A percentile compares a stretch with the other conserved stretches of the same genome.
phyloP scores from a whole-genome alignment of 1,140 invertebrate genomes.

The Leptinotarsa lineolata region DNA sequence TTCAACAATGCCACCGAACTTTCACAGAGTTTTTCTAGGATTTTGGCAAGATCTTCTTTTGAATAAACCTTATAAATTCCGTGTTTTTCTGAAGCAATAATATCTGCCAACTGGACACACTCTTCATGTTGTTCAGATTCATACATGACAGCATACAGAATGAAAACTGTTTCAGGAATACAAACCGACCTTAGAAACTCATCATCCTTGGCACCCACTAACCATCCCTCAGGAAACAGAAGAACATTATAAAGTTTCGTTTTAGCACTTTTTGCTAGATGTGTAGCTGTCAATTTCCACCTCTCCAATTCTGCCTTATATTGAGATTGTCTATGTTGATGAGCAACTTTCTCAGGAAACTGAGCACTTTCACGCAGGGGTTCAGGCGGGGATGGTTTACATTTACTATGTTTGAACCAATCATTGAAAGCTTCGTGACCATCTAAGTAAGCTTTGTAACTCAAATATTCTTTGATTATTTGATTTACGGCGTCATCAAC shows the following conservation, averaged over 20 bases:
- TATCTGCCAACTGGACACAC: conserved; percentile 78
- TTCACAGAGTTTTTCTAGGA: conserved; percentile 78
- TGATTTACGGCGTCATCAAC: conserved; percentile 62
- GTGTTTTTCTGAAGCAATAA: conserved; percentile 77
- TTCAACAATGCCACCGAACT: conserved; percentile 76
- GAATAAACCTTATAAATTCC: conserved; percentile 80
- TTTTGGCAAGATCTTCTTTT: conserved; percentile 73
- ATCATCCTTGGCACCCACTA: conserved; percentile 70
- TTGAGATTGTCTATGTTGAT: conserved; percentile 80
- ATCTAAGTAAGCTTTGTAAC: conserved; percentile 78
- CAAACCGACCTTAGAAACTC: conserved; percentile 72
- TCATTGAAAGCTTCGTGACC: conserved; percentile 85
- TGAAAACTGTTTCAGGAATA: conserved; percentile 80
- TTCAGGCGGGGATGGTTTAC: conserved; percentile 71
- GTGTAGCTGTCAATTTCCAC: conserved; percentile 71
- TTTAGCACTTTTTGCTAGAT: conserved; percentile 62
- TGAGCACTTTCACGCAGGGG: conserved; percentile 64
- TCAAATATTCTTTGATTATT: conserved; percentile 74
- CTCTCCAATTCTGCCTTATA: conserved; percentile 73
- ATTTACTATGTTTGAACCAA: conserved; percentile 85
- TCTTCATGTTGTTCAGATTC: conserved; percentile 75
- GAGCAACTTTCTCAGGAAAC: conserved; percentile 86
- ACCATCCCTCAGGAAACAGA: conserved; percentile 87
- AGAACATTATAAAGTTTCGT: conserved; percentile 86
- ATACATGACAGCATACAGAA: conserved; percentile 80